Conservation (phyloP, 2,888 invertebrate species). For the Alsophila aescularia region DNA sequence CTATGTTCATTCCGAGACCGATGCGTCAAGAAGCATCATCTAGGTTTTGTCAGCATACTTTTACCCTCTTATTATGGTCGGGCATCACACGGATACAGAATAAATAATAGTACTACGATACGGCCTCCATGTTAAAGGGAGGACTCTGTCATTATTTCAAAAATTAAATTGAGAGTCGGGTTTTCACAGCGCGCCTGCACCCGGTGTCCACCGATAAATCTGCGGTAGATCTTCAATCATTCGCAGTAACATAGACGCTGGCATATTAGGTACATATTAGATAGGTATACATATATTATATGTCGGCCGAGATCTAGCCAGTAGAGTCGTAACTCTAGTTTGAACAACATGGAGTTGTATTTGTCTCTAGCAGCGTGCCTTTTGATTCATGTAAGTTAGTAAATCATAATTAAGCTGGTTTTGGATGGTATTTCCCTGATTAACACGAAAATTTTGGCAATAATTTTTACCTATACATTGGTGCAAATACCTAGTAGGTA, state of each 20-base stretch:
- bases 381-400: conserved; percentile 28
- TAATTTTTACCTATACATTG: neutral
- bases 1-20: too few relatives aligned
- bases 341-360: conserved; percentile 24
- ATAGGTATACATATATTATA: too few relatives aligned
- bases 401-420: neutral
- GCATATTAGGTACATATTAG: neutral
- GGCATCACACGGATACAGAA: too few relatives aligned
- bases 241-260: neutral
- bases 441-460: neutral
- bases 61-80: too few relatives aligned
- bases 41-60: too few relatives aligned
- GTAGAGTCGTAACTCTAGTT: conserved; percentile 20
- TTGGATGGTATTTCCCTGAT: neutral
- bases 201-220: too few relatives aligned
- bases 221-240: neutral
- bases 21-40: too few relatives aligned
- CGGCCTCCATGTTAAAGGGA: too few relatives aligned
- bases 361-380: conserved; percentile 11
- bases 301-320: conserved; percentile 13
- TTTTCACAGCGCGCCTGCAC: too few relatives aligned
- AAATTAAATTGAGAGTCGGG: too few relatives aligned
- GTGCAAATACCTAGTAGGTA: neutral
- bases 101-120: too few relatives aligned
- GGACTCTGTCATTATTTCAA: too few relatives aligned